Percentiles rank a stretch among this genome's conserved stretches.
phyloP scores from a whole-genome alignment of 2,113 vertebrate genomes.

The Apus apus region DNA sequence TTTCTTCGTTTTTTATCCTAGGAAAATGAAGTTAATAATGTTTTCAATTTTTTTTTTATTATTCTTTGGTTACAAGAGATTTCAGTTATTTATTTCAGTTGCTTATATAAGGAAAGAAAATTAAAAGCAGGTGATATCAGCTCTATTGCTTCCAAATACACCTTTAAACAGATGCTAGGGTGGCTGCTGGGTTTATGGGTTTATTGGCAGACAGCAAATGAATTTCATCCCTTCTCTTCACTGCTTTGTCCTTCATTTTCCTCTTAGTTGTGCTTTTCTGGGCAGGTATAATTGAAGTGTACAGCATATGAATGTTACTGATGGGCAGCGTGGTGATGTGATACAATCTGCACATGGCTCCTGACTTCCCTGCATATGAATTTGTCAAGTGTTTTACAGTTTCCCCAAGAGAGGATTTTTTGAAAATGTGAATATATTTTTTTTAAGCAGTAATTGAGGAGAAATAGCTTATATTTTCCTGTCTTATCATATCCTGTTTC shows the following conservation, averaged over 20 bases:
- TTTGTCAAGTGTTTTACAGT: neutral
- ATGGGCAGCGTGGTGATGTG: neutral
- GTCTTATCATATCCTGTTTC: neutral
- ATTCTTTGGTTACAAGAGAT: neutral
- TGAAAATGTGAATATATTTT: neutral
- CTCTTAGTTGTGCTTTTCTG: neutral
- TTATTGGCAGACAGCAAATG: slow-evolving; percentile 36
- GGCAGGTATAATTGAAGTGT: neutral
- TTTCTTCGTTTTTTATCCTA: neutral
- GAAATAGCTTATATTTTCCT: neutral
- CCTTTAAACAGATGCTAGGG: neutral
- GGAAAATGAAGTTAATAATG: neutral
- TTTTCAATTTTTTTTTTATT: neutral
- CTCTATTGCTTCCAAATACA: neutral
- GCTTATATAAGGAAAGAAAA: neutral
- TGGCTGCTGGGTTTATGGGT: neutral
- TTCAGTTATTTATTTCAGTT: neutral
- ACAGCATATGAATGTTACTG: neutral
- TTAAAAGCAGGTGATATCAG: neutral
- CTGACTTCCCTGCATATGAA: neutral
- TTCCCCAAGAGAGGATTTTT: neutral
- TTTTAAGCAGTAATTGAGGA: neutral
- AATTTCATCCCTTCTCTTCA: neutral
- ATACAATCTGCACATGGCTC: neutral
- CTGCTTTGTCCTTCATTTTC: neutral